These are phyloP conservation scores for Rhorus exstirpatorius DNA, from an alignment of 2,888 invertebrate species.

Conservation along the genomic window DNA sequence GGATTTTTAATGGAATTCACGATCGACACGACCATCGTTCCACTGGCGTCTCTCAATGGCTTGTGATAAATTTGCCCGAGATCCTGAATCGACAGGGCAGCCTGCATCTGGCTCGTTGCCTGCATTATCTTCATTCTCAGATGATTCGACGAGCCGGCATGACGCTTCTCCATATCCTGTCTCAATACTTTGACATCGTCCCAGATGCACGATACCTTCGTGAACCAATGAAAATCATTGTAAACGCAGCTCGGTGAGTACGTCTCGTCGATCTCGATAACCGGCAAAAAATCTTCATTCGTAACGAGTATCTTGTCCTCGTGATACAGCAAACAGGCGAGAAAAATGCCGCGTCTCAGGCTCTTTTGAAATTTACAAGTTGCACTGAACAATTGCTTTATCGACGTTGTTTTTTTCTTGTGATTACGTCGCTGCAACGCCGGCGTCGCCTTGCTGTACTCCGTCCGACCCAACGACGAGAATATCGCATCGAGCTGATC, in stretches of 20 bases:
- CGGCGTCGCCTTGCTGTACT: slow-evolving; percentile 89
- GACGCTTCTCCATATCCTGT: slow-evolving; percentile 98
- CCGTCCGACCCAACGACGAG: slow-evolving; percentile 90
- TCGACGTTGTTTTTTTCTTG: slow-evolving; percentile 93
- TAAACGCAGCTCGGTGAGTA: slow-evolving; percentile 95
- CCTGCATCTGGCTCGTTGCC: slow-evolving; percentile 97
- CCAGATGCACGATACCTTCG: slow-evolving; percentile 99
- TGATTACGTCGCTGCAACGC: slow-evolving; percentile 90
- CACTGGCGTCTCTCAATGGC: slow-evolving; percentile 95
- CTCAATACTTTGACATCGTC: slow-evolving; percentile 96
- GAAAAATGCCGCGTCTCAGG: slow-evolving; percentile 95
- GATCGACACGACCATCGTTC: slow-evolving; percentile 96
- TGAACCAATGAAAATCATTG: slow-evolving; percentile 98
- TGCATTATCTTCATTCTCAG: slow-evolving; percentile 96
- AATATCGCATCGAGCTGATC: slow-evolving; percentile 92
- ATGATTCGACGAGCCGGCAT: slow-evolving; percentile 94
- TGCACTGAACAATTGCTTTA: slow-evolving; percentile 97
- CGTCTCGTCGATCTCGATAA: slow-evolving; percentile 98
- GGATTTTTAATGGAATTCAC: slow-evolving; percentile 93
- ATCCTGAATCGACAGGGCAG: slow-evolving; percentile 96
- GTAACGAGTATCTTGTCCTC: slow-evolving; percentile 98
- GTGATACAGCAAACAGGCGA: slow-evolving; percentile 97
- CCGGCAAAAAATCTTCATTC: slow-evolving; percentile 98
- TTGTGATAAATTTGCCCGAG: slow-evolving; percentile 97
- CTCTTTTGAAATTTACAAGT: slow-evolving; percentile 99